Percentiles rank a stretch among this genome's conserved stretches.
phyloP scores from a whole-genome alignment of 2,797 vertebrate genomes.

The Remorina albescens region DNA sequence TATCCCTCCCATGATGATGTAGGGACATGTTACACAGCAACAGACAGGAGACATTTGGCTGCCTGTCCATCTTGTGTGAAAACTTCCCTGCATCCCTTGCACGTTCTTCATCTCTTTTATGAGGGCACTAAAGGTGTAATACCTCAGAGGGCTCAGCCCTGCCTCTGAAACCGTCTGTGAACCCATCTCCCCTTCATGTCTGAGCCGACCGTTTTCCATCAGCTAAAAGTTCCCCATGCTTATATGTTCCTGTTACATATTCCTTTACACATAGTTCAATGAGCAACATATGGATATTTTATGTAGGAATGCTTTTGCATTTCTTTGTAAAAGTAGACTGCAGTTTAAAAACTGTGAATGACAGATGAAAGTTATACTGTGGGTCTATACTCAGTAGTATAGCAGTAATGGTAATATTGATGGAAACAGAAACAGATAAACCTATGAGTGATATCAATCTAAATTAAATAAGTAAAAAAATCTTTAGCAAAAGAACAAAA shows the following conservation, averaged over 20 bases:
- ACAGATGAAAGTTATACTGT: too few relatives aligned
- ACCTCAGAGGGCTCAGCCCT: conserved; percentile 33
- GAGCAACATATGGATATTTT: neutral
- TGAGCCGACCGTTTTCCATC: neutral
- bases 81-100: neutral
- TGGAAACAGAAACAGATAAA: too few relatives aligned
- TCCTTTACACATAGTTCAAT: too few relatives aligned
- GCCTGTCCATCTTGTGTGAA: conserved; percentile 11
- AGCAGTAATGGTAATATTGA: too few relatives aligned
- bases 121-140: conserved; percentile 60
- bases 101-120: conserved; percentile 18
- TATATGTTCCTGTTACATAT: neutral
- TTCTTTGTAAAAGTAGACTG: neutral
- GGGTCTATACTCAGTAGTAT: too few relatives aligned
- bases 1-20: neutral
- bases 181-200: conserved; percentile 51
- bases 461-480: too few relatives aligned
- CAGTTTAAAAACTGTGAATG: neutral
- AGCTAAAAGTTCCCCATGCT: neutral
- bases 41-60: conserved; percentile 38
- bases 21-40: conserved; percentile 29
- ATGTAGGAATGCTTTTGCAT: neutral
- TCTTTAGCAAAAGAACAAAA: too few relatives aligned
- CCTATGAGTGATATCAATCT: too few relatives aligned
- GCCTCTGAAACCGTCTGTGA: conserved; percentile 31